Percentiles rank a stretch among this genome's conserved stretches.
phyloP scores from a whole-genome alignment of 1,140 invertebrate species.

The Brachionus rotundiformis region DNA sequence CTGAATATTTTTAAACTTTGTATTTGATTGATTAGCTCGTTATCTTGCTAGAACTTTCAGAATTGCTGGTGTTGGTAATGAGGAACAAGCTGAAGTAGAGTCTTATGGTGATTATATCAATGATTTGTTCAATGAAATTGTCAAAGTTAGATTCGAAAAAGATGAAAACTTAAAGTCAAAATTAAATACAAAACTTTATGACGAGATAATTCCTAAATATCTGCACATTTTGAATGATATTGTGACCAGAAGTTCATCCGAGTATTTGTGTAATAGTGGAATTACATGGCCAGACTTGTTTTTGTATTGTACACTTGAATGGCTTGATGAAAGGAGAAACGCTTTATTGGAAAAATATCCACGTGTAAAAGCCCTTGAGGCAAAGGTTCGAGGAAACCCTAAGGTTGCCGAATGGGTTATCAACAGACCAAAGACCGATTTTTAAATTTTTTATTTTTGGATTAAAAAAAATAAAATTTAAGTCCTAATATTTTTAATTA shows the following conservation, averaged over 20 bases:
- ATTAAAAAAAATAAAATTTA: neutral
- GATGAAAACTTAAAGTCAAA: neutral
- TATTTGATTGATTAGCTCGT: constrained; percentile 10
- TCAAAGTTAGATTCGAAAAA: constrained; percentile 27
- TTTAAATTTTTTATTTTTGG: neutral
- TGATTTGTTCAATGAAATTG: constrained; percentile 15
- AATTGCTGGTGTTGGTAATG: neutral
- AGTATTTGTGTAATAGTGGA: neutral
- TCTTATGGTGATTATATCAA: constrained; percentile 15
- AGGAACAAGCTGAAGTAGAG: constrained; percentile 37
- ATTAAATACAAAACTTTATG: neutral
- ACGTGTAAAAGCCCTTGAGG: neutral
- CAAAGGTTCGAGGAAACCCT: neutral
- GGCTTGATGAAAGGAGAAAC: neutral
- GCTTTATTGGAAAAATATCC: neutral
- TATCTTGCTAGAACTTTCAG: constrained; percentile 38
- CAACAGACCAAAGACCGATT: constrained; percentile 18
- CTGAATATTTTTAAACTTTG: neutral
- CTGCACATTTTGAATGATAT: neutral
- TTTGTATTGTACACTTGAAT: constrained; percentile 1
- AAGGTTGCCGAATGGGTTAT: neutral
- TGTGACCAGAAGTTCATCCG: neutral
- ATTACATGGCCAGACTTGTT: constrained; percentile 44
- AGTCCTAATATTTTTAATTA: neutral
- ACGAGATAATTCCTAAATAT: neutral